A percentile compares a stretch with the other conserved stretches of the same genome.
These are phyloP conservation scores for Cotesia glomerata DNA, from an alignment of 1,140 invertebrate genomes.

Conservation along the genomic window DNA sequence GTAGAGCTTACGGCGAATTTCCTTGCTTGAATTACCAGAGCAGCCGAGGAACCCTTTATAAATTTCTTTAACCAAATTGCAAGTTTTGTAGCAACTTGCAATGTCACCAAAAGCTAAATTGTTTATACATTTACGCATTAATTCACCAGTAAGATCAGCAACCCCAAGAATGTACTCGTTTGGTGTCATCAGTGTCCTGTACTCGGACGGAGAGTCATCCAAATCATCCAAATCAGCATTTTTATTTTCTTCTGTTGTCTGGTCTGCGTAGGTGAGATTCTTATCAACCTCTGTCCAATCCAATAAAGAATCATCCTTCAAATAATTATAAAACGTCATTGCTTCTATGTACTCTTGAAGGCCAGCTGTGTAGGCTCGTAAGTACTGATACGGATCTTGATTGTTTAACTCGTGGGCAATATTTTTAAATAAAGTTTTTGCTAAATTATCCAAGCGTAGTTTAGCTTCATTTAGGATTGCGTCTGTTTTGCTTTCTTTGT, in stretches of 20 bases:
- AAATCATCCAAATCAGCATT: slow-evolving; percentile 17
- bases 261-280: slow-evolving; percentile 53
- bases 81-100: slow-evolving; percentile 76
- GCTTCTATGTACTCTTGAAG: slow-evolving; percentile 91
- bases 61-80: slow-evolving; percentile 75
- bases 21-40: slow-evolving; percentile 65
- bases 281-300: slow-evolving; percentile 62
- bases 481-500: slow-evolving; percentile 67
- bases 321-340: slow-evolving; percentile 75
- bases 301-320: slow-evolving; percentile 59
- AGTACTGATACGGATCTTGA: slow-evolving; percentile 77
- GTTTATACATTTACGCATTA: slow-evolving; percentile 89
- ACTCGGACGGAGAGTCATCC: slow-evolving; percentile 24
- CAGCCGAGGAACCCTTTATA: slow-evolving; percentile 74
- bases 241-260: slow-evolving; percentile 31
- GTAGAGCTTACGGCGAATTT: slow-evolving; percentile 75
- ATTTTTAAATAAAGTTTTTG: slow-evolving; percentile 68
- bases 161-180: slow-evolving; percentile 83
- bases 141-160: slow-evolving; percentile 86
- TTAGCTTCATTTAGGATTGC: slow-evolving; percentile 72
- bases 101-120: slow-evolving; percentile 79
- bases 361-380: slow-evolving; percentile 76
- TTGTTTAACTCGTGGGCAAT: slow-evolving; percentile 77
- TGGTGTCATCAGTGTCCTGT: slow-evolving; percentile 62
- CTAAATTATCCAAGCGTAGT: slow-evolving; percentile 68